Evolutionary conservation across 2,797 vertebrate genomes (phyloP).

Genomic region (Rhinatrema bivittatum): DNA sequence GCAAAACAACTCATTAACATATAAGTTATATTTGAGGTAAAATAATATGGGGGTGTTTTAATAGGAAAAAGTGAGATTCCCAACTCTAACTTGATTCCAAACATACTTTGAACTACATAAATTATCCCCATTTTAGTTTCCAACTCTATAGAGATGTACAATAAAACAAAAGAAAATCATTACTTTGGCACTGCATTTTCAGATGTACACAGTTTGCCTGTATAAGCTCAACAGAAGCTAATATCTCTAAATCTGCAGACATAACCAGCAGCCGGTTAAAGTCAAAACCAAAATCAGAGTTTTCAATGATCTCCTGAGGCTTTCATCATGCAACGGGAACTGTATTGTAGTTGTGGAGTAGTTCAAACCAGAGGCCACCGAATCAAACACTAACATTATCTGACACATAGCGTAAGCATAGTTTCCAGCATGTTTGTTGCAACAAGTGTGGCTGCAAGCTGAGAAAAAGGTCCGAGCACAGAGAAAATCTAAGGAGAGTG

Average conservation of each 20-base stretch:
- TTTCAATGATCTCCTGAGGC: not conserved
- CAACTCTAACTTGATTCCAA: no score
- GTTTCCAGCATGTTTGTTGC: slow-evolving; percentile 5
- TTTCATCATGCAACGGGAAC: not conserved
- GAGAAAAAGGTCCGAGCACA: not conserved
- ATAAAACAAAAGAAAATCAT: no score
- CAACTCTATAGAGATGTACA: no score
- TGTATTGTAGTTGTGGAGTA: not conserved
- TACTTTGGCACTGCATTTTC: no score
- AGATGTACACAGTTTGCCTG: not conserved
- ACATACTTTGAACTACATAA: no score
- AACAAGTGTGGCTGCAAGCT: slow-evolving; percentile 3
- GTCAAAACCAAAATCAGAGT: not conserved
- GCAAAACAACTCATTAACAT: no score
- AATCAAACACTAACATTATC: slow-evolving; percentile 3
- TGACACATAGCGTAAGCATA: slow-evolving; percentile 15
- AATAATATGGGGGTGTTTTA: no score
- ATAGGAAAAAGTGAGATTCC: no score
- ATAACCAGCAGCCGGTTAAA: not conserved
- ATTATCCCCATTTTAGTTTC: no score
- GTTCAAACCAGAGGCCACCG: not conserved
- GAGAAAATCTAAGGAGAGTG: not conserved
- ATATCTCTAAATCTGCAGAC: slow-evolving; percentile 3
- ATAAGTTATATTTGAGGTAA: no score
- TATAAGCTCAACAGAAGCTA: not conserved